phyloP scores from a whole-genome alignment of 2,113 vertebrate species.

The Bos taurus region DNA sequence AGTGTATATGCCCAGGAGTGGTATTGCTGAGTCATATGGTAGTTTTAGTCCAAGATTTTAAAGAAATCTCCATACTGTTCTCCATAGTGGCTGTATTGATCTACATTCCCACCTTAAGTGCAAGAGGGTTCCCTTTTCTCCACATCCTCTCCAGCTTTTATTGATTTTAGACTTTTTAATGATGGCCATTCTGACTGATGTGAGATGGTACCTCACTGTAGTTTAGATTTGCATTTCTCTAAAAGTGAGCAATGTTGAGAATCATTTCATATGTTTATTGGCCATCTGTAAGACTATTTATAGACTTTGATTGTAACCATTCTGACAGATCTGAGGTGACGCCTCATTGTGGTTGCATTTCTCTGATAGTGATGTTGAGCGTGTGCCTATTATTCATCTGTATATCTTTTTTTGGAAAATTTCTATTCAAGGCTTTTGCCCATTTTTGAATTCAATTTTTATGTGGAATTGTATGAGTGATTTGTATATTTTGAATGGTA shows the following conservation, averaged over 20 bases:
- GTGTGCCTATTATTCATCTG: background rate
- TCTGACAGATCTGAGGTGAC: background rate
- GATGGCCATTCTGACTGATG: background rate
- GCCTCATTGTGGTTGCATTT: background rate
- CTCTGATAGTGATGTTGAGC: background rate
- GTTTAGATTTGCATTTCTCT: background rate
- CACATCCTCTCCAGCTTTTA: background rate
- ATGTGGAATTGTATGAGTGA: background rate
- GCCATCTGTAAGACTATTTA: background rate
- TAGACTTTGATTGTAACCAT: background rate
- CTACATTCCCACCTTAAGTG: background rate
- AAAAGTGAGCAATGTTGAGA: background rate
- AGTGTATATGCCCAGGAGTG: background rate
- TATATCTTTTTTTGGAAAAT: background rate
- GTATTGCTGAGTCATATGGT: background rate
- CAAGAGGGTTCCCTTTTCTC: background rate
- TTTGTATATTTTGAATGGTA: background rate
- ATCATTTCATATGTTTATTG: background rate
- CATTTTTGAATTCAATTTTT: background rate
- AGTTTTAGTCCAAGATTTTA: background rate
- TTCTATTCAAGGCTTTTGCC: background rate
- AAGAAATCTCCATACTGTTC: background rate
- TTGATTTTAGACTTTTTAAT: background rate
- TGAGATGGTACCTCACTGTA: background rate
- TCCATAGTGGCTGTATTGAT: background rate